phyloP scores from a whole-genome alignment of 2,888 invertebrate species.

The Crocallis elinguaria region DNA sequence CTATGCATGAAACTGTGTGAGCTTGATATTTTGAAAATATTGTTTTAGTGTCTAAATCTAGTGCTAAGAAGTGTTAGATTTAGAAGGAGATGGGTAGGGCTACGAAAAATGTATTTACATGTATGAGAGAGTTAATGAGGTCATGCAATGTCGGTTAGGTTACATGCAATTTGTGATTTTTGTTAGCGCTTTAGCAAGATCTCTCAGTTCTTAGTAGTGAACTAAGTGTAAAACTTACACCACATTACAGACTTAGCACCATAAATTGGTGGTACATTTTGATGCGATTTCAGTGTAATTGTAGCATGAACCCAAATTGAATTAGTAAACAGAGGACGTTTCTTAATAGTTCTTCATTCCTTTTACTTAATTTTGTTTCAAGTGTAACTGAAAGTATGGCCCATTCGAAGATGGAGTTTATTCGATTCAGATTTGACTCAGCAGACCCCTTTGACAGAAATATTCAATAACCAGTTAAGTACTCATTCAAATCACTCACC shows the following conservation, averaged over 20 bases:
- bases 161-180: constrained; percentile 61
- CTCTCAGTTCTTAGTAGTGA: constrained; percentile 45
- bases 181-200: constrained; percentile 62
- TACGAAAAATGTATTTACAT: constrained; percentile 54
- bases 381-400: too few species aligned
- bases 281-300: too few species aligned
- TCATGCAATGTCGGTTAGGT: constrained; percentile 71
- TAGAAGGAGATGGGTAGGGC: constrained; percentile 77
- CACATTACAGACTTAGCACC: too few species aligned
- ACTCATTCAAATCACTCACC: background rate
- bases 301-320: too few species aligned
- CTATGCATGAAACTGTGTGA: background rate
- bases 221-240: background rate
- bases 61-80: constrained; percentile 46
- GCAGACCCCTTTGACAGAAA: too few species aligned
- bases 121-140: constrained; percentile 51
- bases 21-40: background rate
- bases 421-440: too few species aligned
- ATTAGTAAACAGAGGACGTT: too few species aligned
- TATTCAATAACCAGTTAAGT: too few species aligned
- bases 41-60: constrained; percentile 8
- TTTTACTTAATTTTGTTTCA: too few species aligned
- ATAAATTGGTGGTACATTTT: too few species aligned
- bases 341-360: too few species aligned
- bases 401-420: too few species aligned